Conservation (phyloP, 2,113 vertebrate genomes). For the Herpailurus yagouaroundi region DNA sequence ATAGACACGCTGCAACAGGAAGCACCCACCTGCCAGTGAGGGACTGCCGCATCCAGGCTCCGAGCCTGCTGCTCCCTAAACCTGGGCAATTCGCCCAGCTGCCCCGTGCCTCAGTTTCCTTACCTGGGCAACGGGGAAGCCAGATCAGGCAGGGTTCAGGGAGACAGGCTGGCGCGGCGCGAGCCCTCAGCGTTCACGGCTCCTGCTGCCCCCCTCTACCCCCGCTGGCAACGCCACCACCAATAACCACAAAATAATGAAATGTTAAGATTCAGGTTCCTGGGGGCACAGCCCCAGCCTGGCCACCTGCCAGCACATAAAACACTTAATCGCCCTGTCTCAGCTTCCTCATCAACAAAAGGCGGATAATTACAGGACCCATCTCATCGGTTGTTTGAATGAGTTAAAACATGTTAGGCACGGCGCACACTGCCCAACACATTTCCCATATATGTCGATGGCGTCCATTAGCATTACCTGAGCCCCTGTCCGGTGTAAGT, state of each 20-base stretch:
- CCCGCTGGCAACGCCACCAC: not conserved
- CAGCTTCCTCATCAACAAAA: not conserved
- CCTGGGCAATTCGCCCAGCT: too few relatives aligned
- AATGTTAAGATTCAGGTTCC: not conserved
- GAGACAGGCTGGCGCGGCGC: not conserved
- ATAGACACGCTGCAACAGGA: conserved; percentile 91
- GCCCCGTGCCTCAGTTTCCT: not conserved
- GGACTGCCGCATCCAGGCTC: not conserved
- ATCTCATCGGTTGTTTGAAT: not conserved
- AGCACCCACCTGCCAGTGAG: not conserved
- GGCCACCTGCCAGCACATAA: not conserved
- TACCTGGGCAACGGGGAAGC: not conserved
- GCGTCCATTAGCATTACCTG: rapidly evolving
- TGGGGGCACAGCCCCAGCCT: not conserved
- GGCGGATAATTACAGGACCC: not conserved
- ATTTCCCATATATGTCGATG: rapidly evolving
- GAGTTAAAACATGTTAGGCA: not conserved
- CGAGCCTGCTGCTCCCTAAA: not conserved
- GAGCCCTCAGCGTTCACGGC: rapidly evolving
- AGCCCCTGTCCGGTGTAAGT: rapidly evolving
- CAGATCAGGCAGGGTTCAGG: not conserved
- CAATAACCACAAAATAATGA: not conserved
- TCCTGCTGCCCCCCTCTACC: not conserved
- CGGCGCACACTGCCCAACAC: rapidly evolving
- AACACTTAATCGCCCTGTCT: not conserved